A percentile compares a stretch with the other conserved stretches of the same genome.
Conservation (phyloP, 2,113 vertebrate genomes). For the Tursiops truncatus region DNA sequence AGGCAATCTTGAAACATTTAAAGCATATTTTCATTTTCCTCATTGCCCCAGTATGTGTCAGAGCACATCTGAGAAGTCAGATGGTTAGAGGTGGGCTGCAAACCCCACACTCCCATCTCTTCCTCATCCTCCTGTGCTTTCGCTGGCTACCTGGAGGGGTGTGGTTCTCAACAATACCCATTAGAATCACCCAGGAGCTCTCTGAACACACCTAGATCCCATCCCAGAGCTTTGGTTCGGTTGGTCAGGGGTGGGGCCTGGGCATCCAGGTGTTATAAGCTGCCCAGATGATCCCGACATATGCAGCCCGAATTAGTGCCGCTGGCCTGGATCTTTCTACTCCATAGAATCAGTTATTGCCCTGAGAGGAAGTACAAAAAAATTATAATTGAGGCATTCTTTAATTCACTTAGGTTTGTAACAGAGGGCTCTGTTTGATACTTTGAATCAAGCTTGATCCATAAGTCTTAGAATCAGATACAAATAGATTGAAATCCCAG, state of each 20-base stretch:
- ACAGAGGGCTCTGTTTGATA: not conserved
- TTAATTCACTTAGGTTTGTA: not conserved
- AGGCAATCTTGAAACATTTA: not conserved
- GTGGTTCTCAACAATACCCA: not conserved
- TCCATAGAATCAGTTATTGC: not conserved
- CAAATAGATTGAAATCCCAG: not conserved
- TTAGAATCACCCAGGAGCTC: not conserved
- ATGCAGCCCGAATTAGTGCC: not conserved
- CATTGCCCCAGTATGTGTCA: not conserved
- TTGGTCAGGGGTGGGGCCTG: not conserved
- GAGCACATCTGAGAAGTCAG: not conserved
- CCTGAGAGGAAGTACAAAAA: not conserved
- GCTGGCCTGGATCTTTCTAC: not conserved
- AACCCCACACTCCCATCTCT: not conserved
- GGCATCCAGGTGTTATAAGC: not conserved
- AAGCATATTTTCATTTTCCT: not conserved
- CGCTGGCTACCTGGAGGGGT: not conserved
- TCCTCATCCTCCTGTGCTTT: not conserved
- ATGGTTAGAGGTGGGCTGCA: not conserved
- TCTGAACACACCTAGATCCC: not conserved
- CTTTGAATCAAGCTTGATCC: not conserved
- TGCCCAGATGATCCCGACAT: not conserved
- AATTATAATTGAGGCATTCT: not conserved
- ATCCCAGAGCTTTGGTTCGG: not conserved
- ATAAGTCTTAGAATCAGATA: not conserved